Base-by-base conservation (phyloP, 2,113 vertebrate genomes). In the Prionailurus bengalensis region DNA sequence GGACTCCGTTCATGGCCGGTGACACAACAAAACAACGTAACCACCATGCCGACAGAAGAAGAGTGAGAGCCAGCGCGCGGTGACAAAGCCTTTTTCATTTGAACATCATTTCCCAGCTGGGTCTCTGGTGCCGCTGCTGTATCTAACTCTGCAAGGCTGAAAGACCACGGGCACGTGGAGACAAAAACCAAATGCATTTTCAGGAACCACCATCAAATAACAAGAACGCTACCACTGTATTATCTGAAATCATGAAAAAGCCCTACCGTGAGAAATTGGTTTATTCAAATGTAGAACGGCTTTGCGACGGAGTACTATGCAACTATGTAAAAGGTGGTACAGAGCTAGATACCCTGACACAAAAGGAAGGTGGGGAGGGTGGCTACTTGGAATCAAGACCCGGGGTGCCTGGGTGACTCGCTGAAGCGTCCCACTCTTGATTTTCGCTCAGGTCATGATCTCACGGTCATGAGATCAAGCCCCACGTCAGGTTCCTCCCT, bases 121-220 rank as follows among this genome's bases (percentile, higher is more conserved):
- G 87, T 51, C 33, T 68, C 61, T 65, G 45, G 19, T 65, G 68
- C 12, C 27, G 23, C 51, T 92, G 33, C 76, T 85, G 89, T 71
- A 95, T 33, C 0, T 9, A 61, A 70, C 45, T 65, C 45, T 73
- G 93, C 61, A 95, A 89, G 94, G 82, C 89, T 95, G 90, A 88
- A 97, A 96, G 94, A 74, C 29, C 3, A 66, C 70, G 7, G 73
- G 65, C 51, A 89, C 92, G n/a, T 74, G 31, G 81, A 94, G 39
- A 96, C 29, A 97, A 93, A 98, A 96, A 91, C 23, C 23, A 83
- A 94, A 36, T 4, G 19, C 14, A 68, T 93, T 94, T 17, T 95
- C 90, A 97, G 90, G 97, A 97, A 94, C 58, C 96, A 87, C 55
- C 86, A 55, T 83, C 96, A 95, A 98, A 80, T 87, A 97, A 91